Base-by-base conservation (phyloP, 1,140 invertebrate genomes). In the Drosophila repleta region DNA sequence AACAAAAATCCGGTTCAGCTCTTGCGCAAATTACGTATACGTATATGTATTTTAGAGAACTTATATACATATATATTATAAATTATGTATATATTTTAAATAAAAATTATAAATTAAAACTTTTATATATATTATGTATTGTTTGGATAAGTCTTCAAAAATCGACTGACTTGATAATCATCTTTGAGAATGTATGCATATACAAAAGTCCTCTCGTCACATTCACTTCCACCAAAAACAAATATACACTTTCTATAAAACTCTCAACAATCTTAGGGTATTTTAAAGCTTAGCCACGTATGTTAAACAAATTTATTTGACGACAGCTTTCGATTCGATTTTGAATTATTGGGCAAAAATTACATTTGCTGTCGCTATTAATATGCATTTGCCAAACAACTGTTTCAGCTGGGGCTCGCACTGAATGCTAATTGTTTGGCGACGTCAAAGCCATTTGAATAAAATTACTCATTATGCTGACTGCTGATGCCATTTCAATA, bases 351-450 rank as follows among this genome's bases (percentile, higher is more conserved):
- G 1, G 13, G 15, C 4, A 26, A 49, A 53, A 45, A 21, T 43
- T 43, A 11, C 17, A 13, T 43, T 55, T 56, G 62, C 32, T 24
- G 3, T 4, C 18, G 10, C 10, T 62, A 57, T 66, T 49, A 11
- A 52, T 52, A 61, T 61, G 45, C 48, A 48, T 79, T 70, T 57
- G n/a, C 32, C 26, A 20, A 32, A 24, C 26, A 8, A 24, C 10
- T 18, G 15, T 32, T 60, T 45, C 39, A 46, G 41, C 57, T 46
- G 57, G 20, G 46, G 29, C 65, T 57, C 58, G 39, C 69, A 82
- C 57, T 78, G 37, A 80, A 78, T 64, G 79, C 58, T 58, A 73
- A 81, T 81, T 81, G 78, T 78, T 64, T 56, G 32, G 58, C 45
- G 11, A 45, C 53, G 21, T 58, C 26, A 32, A 32, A 52, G 18